These are phyloP conservation scores for Melieria picta DNA, from an alignment of 2,888 invertebrate genomes.

Conservation along the genomic window DNA sequence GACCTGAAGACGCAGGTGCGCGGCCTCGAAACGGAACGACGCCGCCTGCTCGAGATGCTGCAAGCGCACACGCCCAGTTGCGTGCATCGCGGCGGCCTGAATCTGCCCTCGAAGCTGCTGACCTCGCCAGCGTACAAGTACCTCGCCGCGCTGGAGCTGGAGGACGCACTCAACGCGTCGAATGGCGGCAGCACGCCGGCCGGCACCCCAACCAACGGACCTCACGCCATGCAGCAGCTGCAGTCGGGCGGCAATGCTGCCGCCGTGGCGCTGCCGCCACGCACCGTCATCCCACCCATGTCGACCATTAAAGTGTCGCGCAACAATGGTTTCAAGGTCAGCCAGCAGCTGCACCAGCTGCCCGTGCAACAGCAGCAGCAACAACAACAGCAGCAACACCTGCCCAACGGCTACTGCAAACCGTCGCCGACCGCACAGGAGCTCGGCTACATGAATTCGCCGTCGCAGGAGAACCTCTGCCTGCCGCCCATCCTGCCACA, in stretches of 20 bases:
- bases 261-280: constrained; percentile 41
- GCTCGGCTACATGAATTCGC: constrained; percentile 62
- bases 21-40: constrained; percentile 81
- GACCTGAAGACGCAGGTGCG: constrained; percentile 86
- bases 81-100: constrained; percentile 65
- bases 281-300: constrained; percentile 65
- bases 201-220: constrained; percentile 17
- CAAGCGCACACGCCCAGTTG: constrained; percentile 79
- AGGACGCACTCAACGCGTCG: constrained; percentile 41
- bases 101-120: constrained; percentile 58
- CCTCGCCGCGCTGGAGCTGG: constrained; percentile 59
- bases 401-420: constrained; percentile 65
- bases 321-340: constrained; percentile 54
- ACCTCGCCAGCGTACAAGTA: constrained; percentile 64
- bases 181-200: constrained; percentile 28
- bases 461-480: constrained; percentile 58
- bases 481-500: constrained; percentile 44
- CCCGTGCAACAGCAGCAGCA: constrained; percentile 46
- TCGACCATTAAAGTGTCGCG: constrained; percentile 63
- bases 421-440: constrained; percentile 64
- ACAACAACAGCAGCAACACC: constrained; percentile 47
- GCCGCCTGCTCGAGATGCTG: constrained; percentile 82
- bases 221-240: constrained; percentile 34
- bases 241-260: constrained; percentile 28
- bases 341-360: constrained; percentile 46